Evolutionary conservation across 1,140 invertebrate species (phyloP), one percentile per base, ranked within the genome.

Genomic region (Zaprionus camerounensis): DNA sequence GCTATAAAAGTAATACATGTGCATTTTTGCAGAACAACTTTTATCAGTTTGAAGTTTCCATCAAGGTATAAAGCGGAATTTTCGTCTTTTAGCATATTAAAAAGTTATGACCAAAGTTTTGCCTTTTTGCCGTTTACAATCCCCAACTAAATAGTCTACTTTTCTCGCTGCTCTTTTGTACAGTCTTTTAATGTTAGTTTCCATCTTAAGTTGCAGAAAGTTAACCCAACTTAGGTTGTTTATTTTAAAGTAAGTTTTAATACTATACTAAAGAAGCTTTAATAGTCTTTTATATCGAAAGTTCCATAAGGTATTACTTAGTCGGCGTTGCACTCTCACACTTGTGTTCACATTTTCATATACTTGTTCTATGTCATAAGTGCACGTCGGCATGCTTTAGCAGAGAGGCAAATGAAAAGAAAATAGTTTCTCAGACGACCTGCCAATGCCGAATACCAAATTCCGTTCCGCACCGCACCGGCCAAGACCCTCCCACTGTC

Each of bases 401-500:
- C 56, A 24, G 56, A 17, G 65, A 17, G 65, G 69, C n/a, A 80
- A 88, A 87, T 83, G 70, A 88, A 88, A 87, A 87, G 84, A 83
- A 86, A 83, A 88, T 88, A 82, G 84, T 83, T 80, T 69, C 61
- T 57, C 77, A 87, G 84, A 78, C 63, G 67, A 67, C 66, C 62
- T 65, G 74, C 73, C 77, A 76, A 76, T 81, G 68, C 68, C 78
- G 68, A 76, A 76, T 68, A 49, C 44, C 44, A 49, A 46, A 53
- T 57, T 65, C 38, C 28, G 11, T 51, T 51, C 11, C 28, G 12
- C 31, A 34, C n/a, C 20, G 22, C 67, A 7, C 7, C 34, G 31
- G 9, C 28, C 28, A 31, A 31, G 31, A 11, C 34, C 38, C 34
- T 24, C 22, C 44, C 61, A 31, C 31, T 44, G 26, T 56, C 24